phyloP scores from a whole-genome alignment of 2,797 vertebrate species.

The Sebastes iracundus region DNA sequence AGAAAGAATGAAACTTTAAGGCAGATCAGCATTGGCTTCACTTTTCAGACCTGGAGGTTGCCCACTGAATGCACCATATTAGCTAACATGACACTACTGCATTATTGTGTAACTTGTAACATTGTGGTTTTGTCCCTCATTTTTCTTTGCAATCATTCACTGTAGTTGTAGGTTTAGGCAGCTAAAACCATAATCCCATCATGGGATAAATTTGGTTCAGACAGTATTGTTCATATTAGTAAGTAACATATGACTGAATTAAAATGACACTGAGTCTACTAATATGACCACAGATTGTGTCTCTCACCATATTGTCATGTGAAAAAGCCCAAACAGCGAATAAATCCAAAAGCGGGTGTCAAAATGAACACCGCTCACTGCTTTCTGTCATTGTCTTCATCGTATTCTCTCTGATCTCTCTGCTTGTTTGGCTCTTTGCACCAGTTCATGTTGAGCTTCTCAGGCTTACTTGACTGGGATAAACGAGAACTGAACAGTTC shows the following conservation, averaged over 20 bases:
- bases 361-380: not conserved
- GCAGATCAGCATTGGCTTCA: too few relatives aligned
- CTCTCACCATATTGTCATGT: not conserved
- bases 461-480: slow-evolving; percentile 21
- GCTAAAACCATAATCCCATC: not conserved
- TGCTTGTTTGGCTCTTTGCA: slow-evolving; percentile 26
- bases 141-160: not conserved
- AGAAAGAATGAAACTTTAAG: too few relatives aligned
- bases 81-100: not conserved
- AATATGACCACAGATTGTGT: not conserved
- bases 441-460: slow-evolving; percentile 20
- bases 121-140: not conserved
- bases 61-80: not conserved
- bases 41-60: not conserved
- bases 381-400: not conserved
- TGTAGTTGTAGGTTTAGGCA: not conserved
- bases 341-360: not conserved
- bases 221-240: not conserved
- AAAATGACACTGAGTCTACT: not conserved
- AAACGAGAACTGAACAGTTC: slow-evolving; percentile 15
- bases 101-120: not conserved
- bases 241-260: not conserved
- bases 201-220: not conserved
- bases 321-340: not conserved
- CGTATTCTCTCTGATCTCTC: slow-evolving; percentile 9